These are phyloP conservation scores for Glyptemys insculpta DNA, from an alignment of 2,797 vertebrate species.

Conservation along the genomic window DNA sequence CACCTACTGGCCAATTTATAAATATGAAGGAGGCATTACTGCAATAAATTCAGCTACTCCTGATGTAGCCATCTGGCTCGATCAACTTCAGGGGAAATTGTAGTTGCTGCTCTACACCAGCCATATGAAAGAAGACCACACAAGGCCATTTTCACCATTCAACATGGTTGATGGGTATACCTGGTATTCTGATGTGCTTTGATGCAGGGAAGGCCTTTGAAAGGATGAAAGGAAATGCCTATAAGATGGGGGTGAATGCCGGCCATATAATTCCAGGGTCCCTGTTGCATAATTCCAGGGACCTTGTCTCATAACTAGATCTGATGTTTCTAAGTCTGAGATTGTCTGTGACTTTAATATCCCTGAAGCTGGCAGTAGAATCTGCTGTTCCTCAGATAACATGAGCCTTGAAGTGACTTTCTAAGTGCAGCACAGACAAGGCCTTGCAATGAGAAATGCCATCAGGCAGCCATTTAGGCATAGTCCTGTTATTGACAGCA, in stretches of 20 bases:
- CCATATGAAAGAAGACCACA: background rate
- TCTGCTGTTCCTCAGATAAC: background rate
- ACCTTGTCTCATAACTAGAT: background rate
- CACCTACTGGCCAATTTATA: too few species aligned
- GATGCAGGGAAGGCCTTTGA: background rate
- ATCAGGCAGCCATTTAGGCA: background rate
- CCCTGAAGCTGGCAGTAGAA: background rate
- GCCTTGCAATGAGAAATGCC: fast-evolving
- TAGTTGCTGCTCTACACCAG: too few species aligned
- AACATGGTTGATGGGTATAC: background rate
- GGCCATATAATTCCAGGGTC: background rate
- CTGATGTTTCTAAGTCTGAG: background rate
- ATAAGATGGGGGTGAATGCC: background rate
- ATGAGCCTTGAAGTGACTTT: background rate
- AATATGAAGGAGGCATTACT: too few species aligned
- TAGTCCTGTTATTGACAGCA: background rate
- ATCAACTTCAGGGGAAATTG: too few species aligned
- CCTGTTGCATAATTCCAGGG: background rate
- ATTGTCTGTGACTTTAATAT: background rate
- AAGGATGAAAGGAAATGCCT: background rate
- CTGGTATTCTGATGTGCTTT: background rate
- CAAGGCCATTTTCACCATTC: background rate
- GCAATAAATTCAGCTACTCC: too few species aligned
- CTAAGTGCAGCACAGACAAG: background rate
- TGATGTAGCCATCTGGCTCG: too few species aligned